Base-by-base conservation (phyloP, 2,888 invertebrate genomes). In the Aromia moschata region DNA sequence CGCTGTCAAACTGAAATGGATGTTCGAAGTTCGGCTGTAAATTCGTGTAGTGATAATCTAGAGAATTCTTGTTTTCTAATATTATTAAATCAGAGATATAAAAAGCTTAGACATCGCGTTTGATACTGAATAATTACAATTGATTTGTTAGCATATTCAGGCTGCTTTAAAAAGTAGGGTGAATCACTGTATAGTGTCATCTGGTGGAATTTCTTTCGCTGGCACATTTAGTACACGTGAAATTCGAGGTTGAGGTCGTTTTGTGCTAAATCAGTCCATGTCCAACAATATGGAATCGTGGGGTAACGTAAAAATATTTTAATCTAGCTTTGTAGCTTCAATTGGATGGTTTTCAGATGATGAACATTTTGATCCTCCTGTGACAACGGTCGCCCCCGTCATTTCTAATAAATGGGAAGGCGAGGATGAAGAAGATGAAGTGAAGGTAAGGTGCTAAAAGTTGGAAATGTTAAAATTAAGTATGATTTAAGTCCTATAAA, bases 401-500 rank as follows among this genome's bases (percentile, higher is more conserved):
- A 81, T 84, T 69, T 76, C 72, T 70, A 91, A 90, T 83, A 92
- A 88, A 85, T 93, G 93, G 93, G 92, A 91, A 80, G 93, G 93
- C 73, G 93, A 93, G 77, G 93, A 93, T 80, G 93, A 92, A 77
- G 93, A 93, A 57, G 93, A 93, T 52, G 89, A 88, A 70, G 91
- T 93, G 72, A 92, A 93, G 88, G 93, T 93, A 80, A 65, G 75
- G 75, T 45, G 30, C 37, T 7, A 25, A 5, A 25, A 25, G 25
- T 25, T 25, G 3, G 36, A 44, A 44, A n/a, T n/a, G n/a, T n/a
- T n/a, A n/a, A n/a, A n/a, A n/a, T n/a, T n/a, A n/a, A n/a, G n/a
- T n/a, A n/a, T n/a, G n/a, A n/a, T n/a, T n/a, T n/a, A n/a, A n/a
- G n/a, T n/a, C n/a, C n/a, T n/a, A n/a, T n/a, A n/a, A n/a, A n/a